Conservation (phyloP, 2,113 vertebrate genomes). For the Ageneiosus marmoratus region DNA sequence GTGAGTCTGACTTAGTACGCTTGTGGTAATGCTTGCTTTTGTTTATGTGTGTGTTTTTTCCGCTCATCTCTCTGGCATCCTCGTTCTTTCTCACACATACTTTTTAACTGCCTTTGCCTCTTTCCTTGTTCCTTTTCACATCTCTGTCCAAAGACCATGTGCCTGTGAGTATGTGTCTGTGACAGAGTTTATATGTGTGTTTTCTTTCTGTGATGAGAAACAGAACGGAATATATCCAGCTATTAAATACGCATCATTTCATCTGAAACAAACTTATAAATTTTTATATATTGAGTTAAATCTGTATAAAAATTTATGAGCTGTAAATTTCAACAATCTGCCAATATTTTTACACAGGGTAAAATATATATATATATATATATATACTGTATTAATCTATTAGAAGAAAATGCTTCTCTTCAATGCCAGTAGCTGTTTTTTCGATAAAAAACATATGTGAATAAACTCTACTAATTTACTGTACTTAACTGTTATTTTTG, state of each 20-base stretch:
- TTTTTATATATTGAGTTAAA: background rate
- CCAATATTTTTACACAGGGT: background rate
- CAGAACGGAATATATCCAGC: background rate
- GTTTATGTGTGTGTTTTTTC: conserved; percentile 35
- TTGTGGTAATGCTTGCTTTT: conserved; percentile 36
- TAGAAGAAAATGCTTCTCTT: background rate
- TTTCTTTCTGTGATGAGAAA: conserved; percentile 7
- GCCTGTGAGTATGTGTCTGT: conserved; percentile 5
- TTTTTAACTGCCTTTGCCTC: conserved; percentile 14
- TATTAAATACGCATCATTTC: background rate
- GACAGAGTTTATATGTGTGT: conserved; percentile 4
- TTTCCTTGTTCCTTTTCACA: conserved; percentile 20
- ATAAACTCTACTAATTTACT: background rate
- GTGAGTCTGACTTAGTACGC: conserved; percentile 73
- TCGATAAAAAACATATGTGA: background rate
- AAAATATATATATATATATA: background rate
- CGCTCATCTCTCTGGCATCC: conserved; percentile 26
- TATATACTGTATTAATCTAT: background rate
- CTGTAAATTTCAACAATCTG: background rate
- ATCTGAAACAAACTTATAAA: background rate
- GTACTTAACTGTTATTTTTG: background rate
- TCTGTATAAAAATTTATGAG: conserved; percentile 9
- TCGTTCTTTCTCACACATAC: conserved; percentile 14
- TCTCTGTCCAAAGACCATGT: conserved; percentile 32
- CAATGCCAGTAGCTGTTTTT: background rate